Evolutionary conservation across 2,797 vertebrate species (phyloP), one percentile per base, ranked within the genome.

Genomic region (Hirundo rustica): DNA sequence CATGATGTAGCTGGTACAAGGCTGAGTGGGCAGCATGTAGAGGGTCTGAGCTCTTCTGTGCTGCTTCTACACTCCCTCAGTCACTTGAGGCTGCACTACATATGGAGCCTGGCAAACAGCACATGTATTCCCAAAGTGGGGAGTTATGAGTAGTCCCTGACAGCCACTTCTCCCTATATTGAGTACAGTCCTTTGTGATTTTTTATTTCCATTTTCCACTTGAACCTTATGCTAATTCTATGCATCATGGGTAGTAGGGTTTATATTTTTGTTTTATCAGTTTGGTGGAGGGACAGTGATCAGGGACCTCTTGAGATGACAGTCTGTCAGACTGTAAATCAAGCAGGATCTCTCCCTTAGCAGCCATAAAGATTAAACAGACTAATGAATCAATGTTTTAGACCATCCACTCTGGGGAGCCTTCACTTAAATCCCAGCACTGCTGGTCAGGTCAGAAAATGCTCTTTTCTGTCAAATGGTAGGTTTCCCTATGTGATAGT

Each of bases 341-440:
- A 97, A 94, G 91, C 92, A 97, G n/a, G 70, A 91, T 88, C 91
- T 92, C 80, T 97, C 62, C 91, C 79, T 96, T 92, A 95, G 83
- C 70, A 89, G 95, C 80, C 76, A 77, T 81, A 90, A 96, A 97
- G 96, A 96, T 97, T 96, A 98, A 98, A 97, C 88, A 95, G 96
- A 97, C 87, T 96, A 97, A 98, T 96, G 92, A 97, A 97, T 96
- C 94, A 95, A 68, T 96, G 65, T 82, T 96, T 96, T 92, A 89
- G 88, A 93, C 80, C 44, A 57, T 86, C 85, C n/a, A 62, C 92
- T 95, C 95, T 90, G 92, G 85, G 94, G 96, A 97, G 51, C 95
- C 77, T 89, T 91, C 93, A 92, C 88, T 94, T 95, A 82, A 92
- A 88, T 93, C 88, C 85, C 88, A 95, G 96, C 70, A 96, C 92